Evolutionary conservation across 2,113 vertebrate species (phyloP), one percentile per base, ranked within the genome.

Genomic region (Gnathonemus echidnorhynchus): DNA sequence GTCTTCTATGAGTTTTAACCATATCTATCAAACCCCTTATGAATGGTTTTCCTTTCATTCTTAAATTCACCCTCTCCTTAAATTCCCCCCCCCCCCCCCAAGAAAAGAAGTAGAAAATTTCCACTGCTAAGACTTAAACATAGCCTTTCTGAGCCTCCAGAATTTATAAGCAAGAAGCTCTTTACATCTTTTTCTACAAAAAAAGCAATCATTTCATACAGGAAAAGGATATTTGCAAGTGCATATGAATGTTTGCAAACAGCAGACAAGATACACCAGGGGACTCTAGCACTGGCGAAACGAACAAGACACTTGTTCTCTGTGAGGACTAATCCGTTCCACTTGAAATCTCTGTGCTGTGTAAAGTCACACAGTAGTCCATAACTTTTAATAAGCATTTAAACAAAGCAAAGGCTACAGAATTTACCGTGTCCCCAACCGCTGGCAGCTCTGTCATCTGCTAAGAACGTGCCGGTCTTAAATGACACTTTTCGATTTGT

Each of bases 211-310:
- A 48, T 48, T 85, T 87, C 48, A 52, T 87, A 52, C 49, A 50
- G 85, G 85, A 87, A 87, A 87, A 53, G 85, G 49, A 49, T 53
- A 87, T 53, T 87, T 87, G 49, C 48, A 87, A 53, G 85, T 87
- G n/a, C 46, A 35, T 53, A 53, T 45, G 45, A n/a, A 49, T 27
- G 45, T 49, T 86, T 86, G 83, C 42, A 49, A 86, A 49, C 46
- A 39, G 45, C 46, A 87, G 48, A 52, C 24, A 87, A 53, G 35
- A 87, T 50, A 27, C 85, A 87, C 85, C 11, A 8, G 85, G 10
- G 49, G 49, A 19, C 15, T 46, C 21, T 5, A 35, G 46, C 49
- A 35, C 49, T 53, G 49, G 85, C 27, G 2, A n/a, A 11, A 35
- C 1, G 50, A 87, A 50, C n/a, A 48, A 87, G 31, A 53, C 15